phyloP scores from a whole-genome alignment of 2,888 invertebrate genomes.

The Exocentrus adspersus region DNA sequence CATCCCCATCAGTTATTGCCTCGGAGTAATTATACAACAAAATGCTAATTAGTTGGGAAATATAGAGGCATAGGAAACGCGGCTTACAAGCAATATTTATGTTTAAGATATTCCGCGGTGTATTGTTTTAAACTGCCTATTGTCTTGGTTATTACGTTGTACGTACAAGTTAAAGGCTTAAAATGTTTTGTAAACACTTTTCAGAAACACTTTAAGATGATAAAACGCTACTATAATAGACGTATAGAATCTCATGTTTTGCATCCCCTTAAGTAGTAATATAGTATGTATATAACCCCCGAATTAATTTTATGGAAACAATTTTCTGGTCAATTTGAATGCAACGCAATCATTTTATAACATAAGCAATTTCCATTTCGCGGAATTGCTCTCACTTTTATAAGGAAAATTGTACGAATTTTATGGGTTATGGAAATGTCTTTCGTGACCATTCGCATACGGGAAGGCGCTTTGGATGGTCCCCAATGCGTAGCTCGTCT shows the following conservation, averaged over 20 bases:
- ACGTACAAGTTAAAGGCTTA: no score
- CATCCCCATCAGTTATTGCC: conserved; percentile 7
- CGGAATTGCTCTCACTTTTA: conserved; percentile 39
- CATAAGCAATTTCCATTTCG: conserved; percentile 33
- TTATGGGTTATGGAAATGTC: conserved; percentile 39
- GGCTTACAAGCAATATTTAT: neutral
- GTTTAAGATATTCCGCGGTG: neutral
- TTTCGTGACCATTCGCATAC: conserved; percentile 38
- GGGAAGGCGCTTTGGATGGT: conserved; percentile 38
- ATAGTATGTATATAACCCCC: neutral
- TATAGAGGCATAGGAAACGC: neutral
- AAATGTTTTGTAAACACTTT: neutral
- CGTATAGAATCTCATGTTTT: no score
- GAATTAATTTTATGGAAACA: conserved; percentile 34
- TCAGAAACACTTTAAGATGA: no score
- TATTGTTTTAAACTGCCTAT: neutral
- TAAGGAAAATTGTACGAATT: conserved; percentile 35
- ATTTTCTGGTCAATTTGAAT: conserved; percentile 37
- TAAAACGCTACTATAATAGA: no score
- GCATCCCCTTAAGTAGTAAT: no score
- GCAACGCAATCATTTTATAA: conserved; percentile 35
- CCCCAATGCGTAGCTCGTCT: conserved; percentile 25
- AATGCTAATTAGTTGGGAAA: neutral
- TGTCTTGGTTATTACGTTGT: neutral
- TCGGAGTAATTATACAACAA: conserved; percentile 14